phyloP scores from a whole-genome alignment of 2,797 vertebrate species.

The Hydrocynus forskahlii region DNA sequence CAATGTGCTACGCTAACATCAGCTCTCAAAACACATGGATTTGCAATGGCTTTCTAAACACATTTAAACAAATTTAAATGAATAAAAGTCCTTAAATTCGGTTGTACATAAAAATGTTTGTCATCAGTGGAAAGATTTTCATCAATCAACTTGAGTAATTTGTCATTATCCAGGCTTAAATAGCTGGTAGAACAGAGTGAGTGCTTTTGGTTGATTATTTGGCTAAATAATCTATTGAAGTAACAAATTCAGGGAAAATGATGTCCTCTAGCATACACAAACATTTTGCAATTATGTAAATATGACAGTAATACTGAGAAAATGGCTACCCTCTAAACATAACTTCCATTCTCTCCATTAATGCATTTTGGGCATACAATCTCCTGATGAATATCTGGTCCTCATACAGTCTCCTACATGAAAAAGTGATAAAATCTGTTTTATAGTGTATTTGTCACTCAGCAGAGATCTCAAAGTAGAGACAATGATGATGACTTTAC shows the following conservation, averaged over 20 bases:
- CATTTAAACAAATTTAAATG: not conserved
- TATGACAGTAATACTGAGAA: conserved; percentile 4
- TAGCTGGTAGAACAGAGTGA: conserved; percentile 12
- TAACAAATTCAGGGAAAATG: conserved; percentile 27
- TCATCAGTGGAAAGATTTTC: not conserved
- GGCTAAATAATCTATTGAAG: conserved; percentile 30
- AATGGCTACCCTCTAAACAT: not conserved
- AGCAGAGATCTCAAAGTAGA: not conserved
- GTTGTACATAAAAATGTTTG: not conserved
- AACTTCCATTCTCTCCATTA: too few species aligned
- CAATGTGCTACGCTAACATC: not conserved
- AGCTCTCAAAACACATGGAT: not conserved
- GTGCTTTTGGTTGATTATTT: conserved; percentile 4
- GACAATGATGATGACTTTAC: not conserved
- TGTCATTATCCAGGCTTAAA: conserved; percentile 4
- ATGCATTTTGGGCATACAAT: not conserved
- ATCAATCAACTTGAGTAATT: conserved; percentile 17
- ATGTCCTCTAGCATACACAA: not conserved
- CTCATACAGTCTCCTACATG: conserved; percentile 18
- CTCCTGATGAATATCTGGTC: not conserved
- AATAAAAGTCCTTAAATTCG: not conserved
- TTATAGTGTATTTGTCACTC: conserved; percentile 11
- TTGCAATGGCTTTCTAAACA: not conserved
- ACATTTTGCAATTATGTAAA: not conserved
- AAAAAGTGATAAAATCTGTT: conserved; percentile 13